phyloP scores from a whole-genome alignment of 2,888 invertebrate species.

The Lagria hirta region DNA sequence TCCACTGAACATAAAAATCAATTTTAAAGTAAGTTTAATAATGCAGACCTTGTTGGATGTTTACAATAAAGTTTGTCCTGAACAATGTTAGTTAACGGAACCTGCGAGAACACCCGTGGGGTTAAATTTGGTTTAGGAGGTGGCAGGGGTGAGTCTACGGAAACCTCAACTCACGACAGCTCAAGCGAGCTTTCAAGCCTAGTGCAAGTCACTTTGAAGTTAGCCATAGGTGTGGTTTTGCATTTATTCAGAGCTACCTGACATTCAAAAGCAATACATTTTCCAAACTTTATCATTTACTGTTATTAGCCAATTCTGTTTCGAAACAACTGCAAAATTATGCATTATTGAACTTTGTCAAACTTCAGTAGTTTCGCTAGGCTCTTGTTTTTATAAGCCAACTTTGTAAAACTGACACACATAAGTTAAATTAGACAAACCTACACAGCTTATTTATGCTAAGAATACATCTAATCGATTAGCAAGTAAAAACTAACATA shows the following conservation, averaged over 20 bases:
- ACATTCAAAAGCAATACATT: too few species aligned
- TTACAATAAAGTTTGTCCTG: constrained; percentile 35
- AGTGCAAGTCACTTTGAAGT: constrained; percentile 30
- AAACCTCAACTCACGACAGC: constrained; percentile 31
- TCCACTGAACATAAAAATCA: constrained; percentile 22
- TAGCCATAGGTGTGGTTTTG: constrained; percentile 26
- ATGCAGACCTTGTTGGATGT: constrained; percentile 32
- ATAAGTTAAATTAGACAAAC: too few species aligned
- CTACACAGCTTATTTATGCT: too few species aligned
- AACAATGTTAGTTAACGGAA: constrained; percentile 31
- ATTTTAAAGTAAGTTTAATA: constrained; percentile 31
- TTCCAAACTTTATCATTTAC: too few species aligned
- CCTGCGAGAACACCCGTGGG: constrained; percentile 30
- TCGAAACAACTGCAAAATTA: too few species aligned
- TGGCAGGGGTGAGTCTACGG: constrained; percentile 26
- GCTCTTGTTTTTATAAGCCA: too few species aligned
- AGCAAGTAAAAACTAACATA: too few species aligned
- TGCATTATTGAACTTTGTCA: too few species aligned
- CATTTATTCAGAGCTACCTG: constrained; percentile 18
- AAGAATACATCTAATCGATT: too few species aligned
- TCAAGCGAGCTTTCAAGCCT: constrained; percentile 30
- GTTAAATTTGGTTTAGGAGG: constrained; percentile 24
- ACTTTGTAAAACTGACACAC: too few species aligned
- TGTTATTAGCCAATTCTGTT: too few species aligned
- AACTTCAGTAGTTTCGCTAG: too few species aligned